Base-by-base conservation (phyloP, 2,888 invertebrate genomes). In the Sinopyrophorus schimmeli region DNA sequence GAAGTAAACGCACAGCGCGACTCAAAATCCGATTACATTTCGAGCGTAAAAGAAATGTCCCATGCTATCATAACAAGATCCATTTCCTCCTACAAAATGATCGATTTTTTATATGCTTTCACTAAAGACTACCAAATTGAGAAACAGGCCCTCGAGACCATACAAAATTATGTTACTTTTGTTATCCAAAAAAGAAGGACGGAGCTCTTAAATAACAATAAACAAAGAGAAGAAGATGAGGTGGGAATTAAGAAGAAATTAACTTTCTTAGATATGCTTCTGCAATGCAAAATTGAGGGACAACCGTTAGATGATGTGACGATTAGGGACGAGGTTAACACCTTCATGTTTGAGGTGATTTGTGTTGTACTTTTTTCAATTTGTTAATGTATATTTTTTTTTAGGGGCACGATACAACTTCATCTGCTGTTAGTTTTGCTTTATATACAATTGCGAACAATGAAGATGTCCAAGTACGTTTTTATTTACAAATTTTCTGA, bases 1-100 rank as follows among this genome's bases (percentile, higher is more conserved):
- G 78, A 80, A 15, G 74, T 89, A 0, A 77, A 87, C 64, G 88
- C 90, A 0, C 90, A 92, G 68, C 74, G 74, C 3, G 75, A 86
- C 62, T 76, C 76, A 3, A 78, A 86, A 54, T 84, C 86, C 0
- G 79, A 82, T 56, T 92, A 90, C 66, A 87, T 90, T 0, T 74
- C 77, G 60, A 83, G 86, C 10, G 84, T 91, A 18, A 82, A 83
- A 71, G 77, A 77, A 31, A 64, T 69, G 62, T 66, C 65, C 34
- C 43, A 62, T 35, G 60, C 74, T n/a, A 52, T 67, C 1, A 57
- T 65, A 6, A 49, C 61, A 9, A 47, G 73, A 26, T 26, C 55
- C 16, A 55, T 67, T 15, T 64, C 67, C 4, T 76, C 78, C 0
- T 77, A 79, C 75, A 68, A 77, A 30, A 74, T 77, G 68, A 66